Percentiles rank a stretch among this genome's conserved stretches.
These are phyloP conservation scores for Mythimna albipuncta DNA, from an alignment of 2,888 invertebrate species.

Conservation along the genomic window DNA sequence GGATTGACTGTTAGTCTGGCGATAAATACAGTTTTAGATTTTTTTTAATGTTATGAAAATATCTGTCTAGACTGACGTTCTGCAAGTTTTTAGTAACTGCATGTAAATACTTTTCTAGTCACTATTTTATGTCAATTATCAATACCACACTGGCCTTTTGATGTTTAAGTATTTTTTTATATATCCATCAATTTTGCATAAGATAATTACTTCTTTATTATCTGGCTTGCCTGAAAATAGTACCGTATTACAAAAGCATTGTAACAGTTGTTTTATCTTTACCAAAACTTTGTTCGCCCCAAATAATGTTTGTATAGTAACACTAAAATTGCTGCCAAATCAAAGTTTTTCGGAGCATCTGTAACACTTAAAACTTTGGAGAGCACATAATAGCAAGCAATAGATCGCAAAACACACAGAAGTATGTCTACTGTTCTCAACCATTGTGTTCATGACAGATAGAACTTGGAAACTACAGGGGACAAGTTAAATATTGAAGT, in stretches of 20 bases:
- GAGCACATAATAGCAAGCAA: constrained; percentile 66
- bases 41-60: neutral
- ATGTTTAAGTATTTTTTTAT: constrained; percentile 10
- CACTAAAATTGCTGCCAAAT: constrained; percentile 43
- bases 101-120: neutral
- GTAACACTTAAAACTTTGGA: constrained; percentile 64
- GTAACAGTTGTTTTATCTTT: constrained; percentile 9
- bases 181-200: neutral
- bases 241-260: neutral
- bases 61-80: neutral
- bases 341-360: constrained; percentile 61
- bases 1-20: neutral
- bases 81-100: neutral
- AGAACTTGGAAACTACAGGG: constrained; percentile 77
- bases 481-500: constrained; percentile 85
- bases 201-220: constrained; percentile 12
- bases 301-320: constrained; percentile 12
- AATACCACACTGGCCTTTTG: constrained; percentile 7
- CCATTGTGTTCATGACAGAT: constrained; percentile 79
- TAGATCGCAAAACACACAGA: constrained; percentile 68
- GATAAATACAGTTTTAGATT: neutral
- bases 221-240: neutral
- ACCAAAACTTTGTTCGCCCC: constrained; percentile 19
- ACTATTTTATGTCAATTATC: constrained; percentile 5
- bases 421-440: constrained; percentile 69